These are phyloP conservation scores for Syngnathoides biaculeatus DNA, from an alignment of 2,113 vertebrate genomes.

Conservation along the genomic window DNA sequence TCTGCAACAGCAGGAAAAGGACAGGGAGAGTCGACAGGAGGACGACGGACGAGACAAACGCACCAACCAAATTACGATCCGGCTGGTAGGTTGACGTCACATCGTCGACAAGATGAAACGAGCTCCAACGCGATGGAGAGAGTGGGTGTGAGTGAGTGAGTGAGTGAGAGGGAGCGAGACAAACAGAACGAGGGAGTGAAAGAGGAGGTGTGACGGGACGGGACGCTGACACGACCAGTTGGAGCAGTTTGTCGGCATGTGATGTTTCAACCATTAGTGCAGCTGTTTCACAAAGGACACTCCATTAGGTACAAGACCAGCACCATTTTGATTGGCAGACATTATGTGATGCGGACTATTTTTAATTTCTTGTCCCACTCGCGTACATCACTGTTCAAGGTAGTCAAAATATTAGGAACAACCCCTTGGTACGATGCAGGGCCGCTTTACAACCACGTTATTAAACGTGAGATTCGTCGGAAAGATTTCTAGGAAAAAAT, in stretches of 20 bases:
- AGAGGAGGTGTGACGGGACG: background rate
- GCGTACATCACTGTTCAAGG: background rate
- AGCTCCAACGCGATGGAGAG: background rate
- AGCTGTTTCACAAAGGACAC: background rate
- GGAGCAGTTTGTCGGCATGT: slow-evolving; percentile 64
- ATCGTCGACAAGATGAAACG: background rate
- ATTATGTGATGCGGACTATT: background rate
- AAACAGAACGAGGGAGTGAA: background rate
- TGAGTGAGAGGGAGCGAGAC: background rate
- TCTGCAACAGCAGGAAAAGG: too few species aligned
- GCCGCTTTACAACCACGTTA: background rate
- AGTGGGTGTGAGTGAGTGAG: background rate
- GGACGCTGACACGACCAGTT: slow-evolving; percentile 55
- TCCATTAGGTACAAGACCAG: background rate
- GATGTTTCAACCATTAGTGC: slow-evolving; percentile 27
- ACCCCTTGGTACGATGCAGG: background rate
- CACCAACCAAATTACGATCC: too few species aligned
- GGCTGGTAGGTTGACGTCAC: background rate
- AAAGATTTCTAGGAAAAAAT: too few species aligned
- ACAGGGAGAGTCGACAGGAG: too few species aligned
- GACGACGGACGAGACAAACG: too few species aligned
- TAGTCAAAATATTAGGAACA: background rate
- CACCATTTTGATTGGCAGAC: background rate
- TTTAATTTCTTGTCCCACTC: background rate
- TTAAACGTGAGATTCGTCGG: too few species aligned